Evolutionary conservation across 2,797 vertebrate genomes (phyloP).

Genomic region (Lophius americanus): DNA sequence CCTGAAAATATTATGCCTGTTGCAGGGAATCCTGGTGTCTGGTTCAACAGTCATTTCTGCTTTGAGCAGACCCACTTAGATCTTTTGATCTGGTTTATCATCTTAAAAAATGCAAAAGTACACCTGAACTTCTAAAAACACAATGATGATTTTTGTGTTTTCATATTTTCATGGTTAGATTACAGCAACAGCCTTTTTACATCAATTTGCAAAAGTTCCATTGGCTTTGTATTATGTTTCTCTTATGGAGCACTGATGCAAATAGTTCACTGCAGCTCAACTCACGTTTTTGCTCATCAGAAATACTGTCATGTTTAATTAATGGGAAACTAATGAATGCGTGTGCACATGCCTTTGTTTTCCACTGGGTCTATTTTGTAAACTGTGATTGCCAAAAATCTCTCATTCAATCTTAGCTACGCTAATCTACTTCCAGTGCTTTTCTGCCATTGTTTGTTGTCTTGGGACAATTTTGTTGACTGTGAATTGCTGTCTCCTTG

Average conservation of each 20-base stretch:
- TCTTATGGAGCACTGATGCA: neutral
- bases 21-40: too few species aligned
- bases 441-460: constrained; percentile 12
- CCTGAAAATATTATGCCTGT: too few species aligned
- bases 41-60: too few species aligned
- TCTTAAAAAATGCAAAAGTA: too few species aligned
- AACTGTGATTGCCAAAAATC: constrained; percentile 24
- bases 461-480: constrained; percentile 29
- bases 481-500: constrained; percentile 31
- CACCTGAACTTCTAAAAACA: too few species aligned
- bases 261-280: neutral
- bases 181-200: too few species aligned
- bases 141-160: too few species aligned
- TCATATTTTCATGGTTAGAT: too few species aligned
- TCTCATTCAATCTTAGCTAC: constrained; percentile 35
- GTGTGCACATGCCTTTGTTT: constrained; percentile 4
- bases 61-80: too few species aligned
- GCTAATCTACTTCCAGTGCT: constrained; percentile 21
- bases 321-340: neutral
- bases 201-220: too few species aligned
- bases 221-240: too few species aligned
- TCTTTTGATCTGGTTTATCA: too few species aligned
- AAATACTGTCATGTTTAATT: constrained; percentile 17
- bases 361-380: constrained; percentile 10
- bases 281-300: neutral